These are phyloP conservation scores for Pterocles burchelli DNA, from an alignment of 2,113 vertebrate genomes.

Conservation along the genomic window DNA sequence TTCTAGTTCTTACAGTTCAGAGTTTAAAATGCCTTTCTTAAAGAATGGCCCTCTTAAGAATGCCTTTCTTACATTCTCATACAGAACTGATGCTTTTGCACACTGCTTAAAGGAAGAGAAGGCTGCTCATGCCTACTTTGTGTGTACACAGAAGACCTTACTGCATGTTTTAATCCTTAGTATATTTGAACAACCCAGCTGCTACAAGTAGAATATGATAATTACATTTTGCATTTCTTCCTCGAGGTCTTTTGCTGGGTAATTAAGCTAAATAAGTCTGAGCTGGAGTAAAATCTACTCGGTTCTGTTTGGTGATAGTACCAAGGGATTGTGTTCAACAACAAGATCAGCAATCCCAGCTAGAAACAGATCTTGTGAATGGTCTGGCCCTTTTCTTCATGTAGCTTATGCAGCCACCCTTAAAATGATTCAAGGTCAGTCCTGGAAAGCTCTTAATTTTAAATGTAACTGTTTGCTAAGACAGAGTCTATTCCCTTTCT, in stretches of 20 bases:
- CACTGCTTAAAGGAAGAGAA: background rate
- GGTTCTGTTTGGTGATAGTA: background rate
- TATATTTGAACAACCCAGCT: background rate
- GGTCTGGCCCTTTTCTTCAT: background rate
- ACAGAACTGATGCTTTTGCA: background rate
- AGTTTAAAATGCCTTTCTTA: background rate
- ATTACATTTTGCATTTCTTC: background rate
- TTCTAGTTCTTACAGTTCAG: background rate
- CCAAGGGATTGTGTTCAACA: background rate
- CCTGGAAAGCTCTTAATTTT: background rate
- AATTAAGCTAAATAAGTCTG: background rate
- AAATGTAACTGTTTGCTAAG: background rate
- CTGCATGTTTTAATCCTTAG: background rate
- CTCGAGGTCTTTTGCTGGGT: background rate
- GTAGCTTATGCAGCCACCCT: background rate
- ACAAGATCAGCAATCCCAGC: background rate
- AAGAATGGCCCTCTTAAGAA: background rate
- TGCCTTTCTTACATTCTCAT: background rate
- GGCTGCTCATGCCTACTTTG: accelerated
- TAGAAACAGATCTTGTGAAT: background rate
- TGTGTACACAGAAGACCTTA: background rate
- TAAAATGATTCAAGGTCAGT: background rate
- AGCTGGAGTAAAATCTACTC: background rate
- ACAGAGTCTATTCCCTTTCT: background rate
- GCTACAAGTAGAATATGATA: background rate